Conservation (phyloP, 2,113 vertebrate genomes). For the Platycercus adscitus region DNA sequence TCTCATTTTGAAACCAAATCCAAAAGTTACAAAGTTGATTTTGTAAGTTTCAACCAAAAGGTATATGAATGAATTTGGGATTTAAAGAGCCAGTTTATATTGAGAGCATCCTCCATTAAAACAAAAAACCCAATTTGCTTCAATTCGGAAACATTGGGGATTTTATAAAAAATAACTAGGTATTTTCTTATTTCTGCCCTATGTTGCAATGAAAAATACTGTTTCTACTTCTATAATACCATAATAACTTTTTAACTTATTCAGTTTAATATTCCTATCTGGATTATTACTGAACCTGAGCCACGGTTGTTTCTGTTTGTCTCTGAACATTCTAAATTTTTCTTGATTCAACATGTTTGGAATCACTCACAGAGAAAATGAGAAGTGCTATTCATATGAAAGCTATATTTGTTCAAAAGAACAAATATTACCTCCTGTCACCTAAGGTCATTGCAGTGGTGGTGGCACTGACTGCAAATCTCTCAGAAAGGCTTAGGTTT, state of each 20-base stretch:
- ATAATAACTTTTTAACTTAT: not conserved
- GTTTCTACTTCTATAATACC: not conserved
- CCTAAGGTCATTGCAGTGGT: not conserved
- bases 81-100: not conserved
- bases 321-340: not conserved
- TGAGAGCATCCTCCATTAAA: not conserved
- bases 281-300: not conserved
- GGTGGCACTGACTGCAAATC: not conserved
- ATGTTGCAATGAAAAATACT: not conserved
- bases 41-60: not conserved
- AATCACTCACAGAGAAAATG: not conserved
- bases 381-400: not conserved
- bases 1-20: not conserved
- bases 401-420: not conserved
- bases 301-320: not conserved
- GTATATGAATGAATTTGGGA: not conserved
- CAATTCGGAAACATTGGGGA: not conserved
- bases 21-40: not conserved
- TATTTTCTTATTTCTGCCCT: not conserved
- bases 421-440: not conserved
- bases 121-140: not conserved
- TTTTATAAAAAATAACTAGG: not conserved
- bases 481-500: not conserved
- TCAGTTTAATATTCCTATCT: not conserved
- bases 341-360: not conserved